Percentiles rank a stretch among this genome's conserved stretches.
These are phyloP conservation scores for Taurulus bubalis DNA, from an alignment of 2,113 vertebrate species.

Conservation along the genomic window DNA sequence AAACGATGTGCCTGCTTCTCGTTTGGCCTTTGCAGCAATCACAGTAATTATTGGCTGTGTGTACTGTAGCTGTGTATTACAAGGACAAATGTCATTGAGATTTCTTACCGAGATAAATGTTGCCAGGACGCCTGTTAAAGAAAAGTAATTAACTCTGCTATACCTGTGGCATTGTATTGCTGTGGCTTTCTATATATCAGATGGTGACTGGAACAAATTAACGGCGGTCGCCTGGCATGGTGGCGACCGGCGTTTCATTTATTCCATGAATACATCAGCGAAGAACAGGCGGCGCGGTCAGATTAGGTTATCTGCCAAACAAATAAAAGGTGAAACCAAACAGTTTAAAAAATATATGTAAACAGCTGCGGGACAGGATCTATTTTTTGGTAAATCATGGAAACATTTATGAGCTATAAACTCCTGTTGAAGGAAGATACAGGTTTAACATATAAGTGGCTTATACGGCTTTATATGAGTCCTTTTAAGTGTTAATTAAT, in stretches of 20 bases:
- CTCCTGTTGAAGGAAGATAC: background rate
- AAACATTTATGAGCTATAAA: background rate
- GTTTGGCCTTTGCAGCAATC: conserved; percentile 57
- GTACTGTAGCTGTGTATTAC: conserved; percentile 42
- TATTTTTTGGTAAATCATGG: background rate
- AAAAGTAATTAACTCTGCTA: conserved; percentile 64
- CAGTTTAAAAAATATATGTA: background rate
- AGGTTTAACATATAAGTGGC: background rate
- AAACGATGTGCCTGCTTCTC: conserved; percentile 39
- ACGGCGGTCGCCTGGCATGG: background rate
- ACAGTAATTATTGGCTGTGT: conserved; percentile 59
- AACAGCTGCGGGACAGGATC: background rate
- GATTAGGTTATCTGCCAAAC: conserved; percentile 28
- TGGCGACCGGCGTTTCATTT: background rate
- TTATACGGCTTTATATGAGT: background rate
- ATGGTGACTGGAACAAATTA: conserved; percentile 38
- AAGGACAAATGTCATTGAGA: conserved; percentile 63
- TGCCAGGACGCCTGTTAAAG: conserved; percentile 43
- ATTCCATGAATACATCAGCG: conserved; percentile 12
- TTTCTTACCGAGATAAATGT: conserved; percentile 59
- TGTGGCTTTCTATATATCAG: conserved; percentile 7
- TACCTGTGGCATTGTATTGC: conserved; percentile 45
- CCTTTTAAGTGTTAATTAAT: background rate
- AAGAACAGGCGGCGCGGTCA: background rate
- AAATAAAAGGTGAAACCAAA: background rate